phyloP scores from a whole-genome alignment of 2,797 vertebrate species.

The Nothura maculosa region DNA sequence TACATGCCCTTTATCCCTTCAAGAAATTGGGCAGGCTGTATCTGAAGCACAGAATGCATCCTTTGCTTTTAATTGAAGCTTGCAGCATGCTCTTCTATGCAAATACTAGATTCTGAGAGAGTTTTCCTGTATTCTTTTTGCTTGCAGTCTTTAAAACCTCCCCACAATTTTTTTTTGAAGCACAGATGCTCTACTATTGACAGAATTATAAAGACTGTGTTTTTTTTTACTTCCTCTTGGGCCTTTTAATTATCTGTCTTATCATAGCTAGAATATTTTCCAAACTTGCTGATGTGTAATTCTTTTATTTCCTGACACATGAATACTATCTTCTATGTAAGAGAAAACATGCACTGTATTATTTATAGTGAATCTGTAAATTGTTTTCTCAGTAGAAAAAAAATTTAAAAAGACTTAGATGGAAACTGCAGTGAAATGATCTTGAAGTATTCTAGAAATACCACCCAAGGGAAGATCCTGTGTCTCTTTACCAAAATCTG shows the following conservation, averaged over 20 bases:
- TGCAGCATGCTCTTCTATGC: neutral
- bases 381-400: neutral
- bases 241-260: neutral
- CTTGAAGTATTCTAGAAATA: neutral
- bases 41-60: conserved; percentile 31
- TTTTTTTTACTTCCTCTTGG: conserved; percentile 34
- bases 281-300: neutral
- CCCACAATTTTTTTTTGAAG: neutral
- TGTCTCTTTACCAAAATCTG: neutral
- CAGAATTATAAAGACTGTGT: conserved; percentile 40
- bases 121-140: conserved; percentile 16
- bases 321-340: neutral
- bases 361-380: conserved; percentile 7
- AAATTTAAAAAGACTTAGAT: neutral
- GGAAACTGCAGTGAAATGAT: neutral
- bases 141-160: conserved; percentile 17
- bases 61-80: conserved; percentile 70
- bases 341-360: neutral
- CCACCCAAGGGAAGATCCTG: neutral
- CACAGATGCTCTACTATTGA: conserved; percentile 19
- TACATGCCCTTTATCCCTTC: conserved; percentile 13
- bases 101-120: conserved; percentile 5
- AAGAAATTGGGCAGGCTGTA: conserved; percentile 37
- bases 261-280: neutral
- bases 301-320: neutral